These are phyloP conservation scores for Cyprinodon diabolis DNA, from an alignment of 2,797 vertebrate species.

Conservation along the genomic window DNA sequence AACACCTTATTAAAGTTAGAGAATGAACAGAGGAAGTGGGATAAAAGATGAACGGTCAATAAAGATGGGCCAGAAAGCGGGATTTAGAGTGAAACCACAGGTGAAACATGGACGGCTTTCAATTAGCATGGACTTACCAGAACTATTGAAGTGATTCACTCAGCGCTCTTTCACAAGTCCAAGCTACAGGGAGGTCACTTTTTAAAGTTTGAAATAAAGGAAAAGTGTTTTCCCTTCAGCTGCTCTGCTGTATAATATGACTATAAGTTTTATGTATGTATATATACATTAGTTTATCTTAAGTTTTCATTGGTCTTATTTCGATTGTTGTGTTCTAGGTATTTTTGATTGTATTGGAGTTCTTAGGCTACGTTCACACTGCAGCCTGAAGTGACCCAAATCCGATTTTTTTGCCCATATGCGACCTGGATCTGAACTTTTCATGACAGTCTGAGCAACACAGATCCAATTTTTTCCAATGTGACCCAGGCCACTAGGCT, in stretches of 20 bases:
- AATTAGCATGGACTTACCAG: constrained; percentile 60
- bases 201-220: constrained; percentile 7
- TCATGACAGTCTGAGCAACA: too few species aligned
- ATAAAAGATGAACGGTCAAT: constrained; percentile 65
- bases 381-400: too few species aligned
- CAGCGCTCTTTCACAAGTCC: constrained; percentile 30
- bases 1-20: constrained; percentile 65
- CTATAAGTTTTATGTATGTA: too few species aligned
- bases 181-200: constrained; percentile 23
- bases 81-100: constrained; percentile 64
- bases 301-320: too few species aligned
- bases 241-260: constrained; percentile 7
- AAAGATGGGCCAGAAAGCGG: constrained; percentile 62
- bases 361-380: too few species aligned
- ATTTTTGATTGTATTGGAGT: too few species aligned
- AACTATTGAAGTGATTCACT: constrained; percentile 54
- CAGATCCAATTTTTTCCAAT: too few species aligned
- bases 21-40: constrained; percentile 49
- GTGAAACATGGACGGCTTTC: constrained; percentile 65
- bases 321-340: too few species aligned
- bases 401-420: too few species aligned
- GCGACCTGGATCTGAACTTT: too few species aligned
- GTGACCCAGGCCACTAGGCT: too few species aligned
- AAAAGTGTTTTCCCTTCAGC: constrained; percentile 25
- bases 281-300: too few species aligned